A percentile compares a stretch with the other conserved stretches of the same genome.
Evolutionary conservation across 2,797 vertebrate genomes (phyloP).

Genomic region (Coluber constrictor): DNA sequence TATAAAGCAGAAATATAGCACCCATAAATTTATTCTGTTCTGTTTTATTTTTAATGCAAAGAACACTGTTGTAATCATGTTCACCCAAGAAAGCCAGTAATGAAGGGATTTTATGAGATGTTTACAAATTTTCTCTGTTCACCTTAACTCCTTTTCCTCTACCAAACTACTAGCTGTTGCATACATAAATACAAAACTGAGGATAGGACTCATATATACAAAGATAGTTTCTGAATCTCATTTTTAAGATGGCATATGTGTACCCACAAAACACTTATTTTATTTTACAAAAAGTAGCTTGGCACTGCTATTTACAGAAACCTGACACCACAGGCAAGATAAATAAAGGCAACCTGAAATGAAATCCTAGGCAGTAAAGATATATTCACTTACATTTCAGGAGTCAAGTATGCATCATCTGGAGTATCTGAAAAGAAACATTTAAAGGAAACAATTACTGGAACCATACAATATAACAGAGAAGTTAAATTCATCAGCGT

Average conservation of each 20-base stretch:
- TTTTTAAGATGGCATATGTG: not conserved
- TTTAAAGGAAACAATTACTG: not conserved
- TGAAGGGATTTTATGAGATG: not conserved
- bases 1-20: not conserved
- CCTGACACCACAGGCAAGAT: not conserved
- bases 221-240: not conserved
- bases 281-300: not conserved
- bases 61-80: not conserved
- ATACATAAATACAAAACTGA: not conserved
- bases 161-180: not conserved
- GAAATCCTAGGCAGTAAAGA: not conserved
- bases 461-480: not conserved
- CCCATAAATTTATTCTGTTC: not conserved
- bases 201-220: not conserved
- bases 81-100: not conserved
- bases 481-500: not conserved
- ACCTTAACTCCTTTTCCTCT: not conserved
- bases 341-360: not conserved
- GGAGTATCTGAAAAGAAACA: slow-evolving; percentile 56
- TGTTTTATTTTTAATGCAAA: not conserved
- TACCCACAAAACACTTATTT: not conserved
- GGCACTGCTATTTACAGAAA: not conserved
- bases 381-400: slow-evolving; percentile 59
- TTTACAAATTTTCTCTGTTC: not conserved
- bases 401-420: slow-evolving; percentile 48